phyloP scores from a whole-genome alignment of 2,888 invertebrate genomes.

The Luperina nickerlii region DNA sequence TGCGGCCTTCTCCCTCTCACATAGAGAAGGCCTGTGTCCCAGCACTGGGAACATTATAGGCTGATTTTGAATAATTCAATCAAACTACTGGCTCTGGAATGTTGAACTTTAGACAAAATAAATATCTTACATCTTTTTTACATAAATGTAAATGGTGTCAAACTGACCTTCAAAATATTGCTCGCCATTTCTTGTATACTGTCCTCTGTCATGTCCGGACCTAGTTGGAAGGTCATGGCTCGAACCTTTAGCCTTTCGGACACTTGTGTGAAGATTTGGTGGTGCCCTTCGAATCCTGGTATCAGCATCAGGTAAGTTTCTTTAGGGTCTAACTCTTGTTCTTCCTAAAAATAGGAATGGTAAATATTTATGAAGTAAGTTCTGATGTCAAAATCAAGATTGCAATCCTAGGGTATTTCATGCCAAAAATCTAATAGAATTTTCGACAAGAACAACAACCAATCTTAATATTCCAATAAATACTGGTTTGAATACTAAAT shows the following conservation, averaged over 20 bases:
- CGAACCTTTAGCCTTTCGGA: slow-evolving; percentile 72
- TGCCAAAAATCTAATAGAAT: background rate
- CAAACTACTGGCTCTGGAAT: background rate
- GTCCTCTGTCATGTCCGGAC: slow-evolving; percentile 71
- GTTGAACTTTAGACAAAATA: too few relatives aligned
- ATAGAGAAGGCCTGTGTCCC: background rate
- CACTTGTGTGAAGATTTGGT: slow-evolving; percentile 68
- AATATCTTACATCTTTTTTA: background rate
- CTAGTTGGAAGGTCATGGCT: slow-evolving; percentile 73
- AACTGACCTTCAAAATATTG: slow-evolving; percentile 38
- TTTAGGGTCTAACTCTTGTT: slow-evolving; percentile 67
- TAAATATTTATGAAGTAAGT: background rate
- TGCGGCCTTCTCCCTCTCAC: background rate
- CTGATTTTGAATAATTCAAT: background rate
- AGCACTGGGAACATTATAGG: background rate
- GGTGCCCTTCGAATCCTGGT: slow-evolving; percentile 79
- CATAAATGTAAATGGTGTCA: background rate
- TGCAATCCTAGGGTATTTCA: background rate
- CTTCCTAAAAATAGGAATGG: slow-evolving; percentile 62
- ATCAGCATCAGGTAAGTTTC: slow-evolving; percentile 73
- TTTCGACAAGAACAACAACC: background rate
- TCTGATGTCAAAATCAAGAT: background rate
- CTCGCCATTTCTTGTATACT: slow-evolving; percentile 73
- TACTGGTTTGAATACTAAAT: background rate
- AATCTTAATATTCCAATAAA: background rate